Conservation (phyloP, 2,888 invertebrate genomes). For the Plagodis dolabraria region DNA sequence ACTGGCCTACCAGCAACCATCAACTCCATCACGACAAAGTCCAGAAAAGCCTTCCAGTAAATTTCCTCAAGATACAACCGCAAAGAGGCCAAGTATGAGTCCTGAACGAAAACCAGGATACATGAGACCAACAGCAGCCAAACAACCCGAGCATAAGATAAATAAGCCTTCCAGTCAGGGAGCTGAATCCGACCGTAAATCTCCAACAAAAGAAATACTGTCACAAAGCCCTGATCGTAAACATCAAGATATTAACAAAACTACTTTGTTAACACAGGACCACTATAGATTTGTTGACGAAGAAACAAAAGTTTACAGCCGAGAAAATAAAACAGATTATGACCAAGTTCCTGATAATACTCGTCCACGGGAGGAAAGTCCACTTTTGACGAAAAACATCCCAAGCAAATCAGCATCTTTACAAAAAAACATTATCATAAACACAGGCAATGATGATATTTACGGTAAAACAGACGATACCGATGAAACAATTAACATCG, state of each 20-base stretch:
- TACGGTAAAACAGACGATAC: conserved; percentile 36
- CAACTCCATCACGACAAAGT: neutral
- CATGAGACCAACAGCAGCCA: conserved; percentile 59
- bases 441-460: conserved; percentile 41
- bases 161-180: conserved; percentile 36
- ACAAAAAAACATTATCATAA: conserved; percentile 48
- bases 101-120: conserved; percentile 59
- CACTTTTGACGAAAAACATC: conserved; percentile 45
- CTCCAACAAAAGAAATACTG: conserved; percentile 35
- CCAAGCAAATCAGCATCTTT: conserved; percentile 58
- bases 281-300: conserved; percentile 73
- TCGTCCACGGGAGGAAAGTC: conserved; percentile 35
- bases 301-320: conserved; percentile 71
- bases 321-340: conserved; percentile 43
- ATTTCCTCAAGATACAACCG: conserved; percentile 23
- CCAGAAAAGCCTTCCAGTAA: neutral
- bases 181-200: conserved; percentile 50
- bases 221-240: conserved; percentile 48
- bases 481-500: conserved; percentile 30
- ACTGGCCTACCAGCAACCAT: conserved; percentile 28
- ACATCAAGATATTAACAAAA: conserved; percentile 34
- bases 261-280: conserved; percentile 55
- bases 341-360: conserved; percentile 21
- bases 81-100: conserved; percentile 37
- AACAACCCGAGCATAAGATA: conserved; percentile 39